Base-by-base conservation (phyloP, 2,888 invertebrate species). In the Stenoptilia bipunctidactyla region DNA sequence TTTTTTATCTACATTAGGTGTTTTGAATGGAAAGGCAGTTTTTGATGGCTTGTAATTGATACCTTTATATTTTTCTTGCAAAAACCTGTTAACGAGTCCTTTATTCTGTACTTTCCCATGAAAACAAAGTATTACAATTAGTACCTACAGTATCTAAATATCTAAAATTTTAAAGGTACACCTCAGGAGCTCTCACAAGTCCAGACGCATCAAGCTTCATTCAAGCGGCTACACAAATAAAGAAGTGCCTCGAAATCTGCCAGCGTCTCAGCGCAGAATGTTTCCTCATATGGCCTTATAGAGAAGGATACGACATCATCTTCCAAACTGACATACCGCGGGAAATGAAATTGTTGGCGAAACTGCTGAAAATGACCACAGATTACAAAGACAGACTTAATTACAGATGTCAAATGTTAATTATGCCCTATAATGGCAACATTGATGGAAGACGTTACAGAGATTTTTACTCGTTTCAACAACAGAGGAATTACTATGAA, bases 341-440 rank as follows among this genome's bases (percentile, higher is more conserved):
- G 45, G 90, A 90, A 59, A 74, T 89, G 40, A 86, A 87, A 55
- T 62, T 89, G 47, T 86, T 87, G 65, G 87, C 88, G 0, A 85
- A 85, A 52, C 71, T 89, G 46, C 69, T 89, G 39, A 87, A 85
- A 64, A 83, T 89, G 59, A 87, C 87, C 2, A 83, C 87, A 1
- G 89, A 86, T 39, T 89, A 87, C 57, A 88, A 87, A 56, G 87
- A 90, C 40, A 85, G 87, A 49, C 70, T 89, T 34, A 87, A 86
- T 35, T 88, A 85, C 50, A 74, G 84, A 47, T 88, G 89, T 2
- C 88, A 88, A 44, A 57, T 89, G 39, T 55, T 89, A 36, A 79
- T 89, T 44, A 77, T 71, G 87, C 88, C 73, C 56, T 77, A 77
- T 49, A 56, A 46, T 47, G 49, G 50, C 41, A 53, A 54, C 47